Evolutionary conservation across 2,113 vertebrate species (phyloP).

Genomic region (Benitochromis conjunctus): DNA sequence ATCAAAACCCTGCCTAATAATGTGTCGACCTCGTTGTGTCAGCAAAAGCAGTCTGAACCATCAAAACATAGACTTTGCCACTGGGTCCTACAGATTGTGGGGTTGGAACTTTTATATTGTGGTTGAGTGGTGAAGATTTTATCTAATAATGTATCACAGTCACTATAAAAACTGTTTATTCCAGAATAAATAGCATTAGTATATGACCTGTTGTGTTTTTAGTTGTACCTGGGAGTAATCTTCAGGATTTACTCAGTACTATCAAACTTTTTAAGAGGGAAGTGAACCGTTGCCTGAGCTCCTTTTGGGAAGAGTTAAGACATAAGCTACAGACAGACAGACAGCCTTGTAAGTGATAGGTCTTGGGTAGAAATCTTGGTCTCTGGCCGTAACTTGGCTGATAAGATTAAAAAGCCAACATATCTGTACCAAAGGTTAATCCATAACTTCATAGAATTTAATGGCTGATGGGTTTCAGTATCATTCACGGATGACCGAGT

Average conservation of each 20-base stretch:
- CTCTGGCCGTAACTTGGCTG: not conserved
- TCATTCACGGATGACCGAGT: not conserved
- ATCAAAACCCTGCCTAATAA: not conserved
- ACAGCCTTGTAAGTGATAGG: not conserved
- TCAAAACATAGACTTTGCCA: not conserved
- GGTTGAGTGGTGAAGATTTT: not conserved
- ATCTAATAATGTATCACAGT: not conserved
- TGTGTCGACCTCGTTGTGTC: not conserved
- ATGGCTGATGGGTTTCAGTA: not conserved
- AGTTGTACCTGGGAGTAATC: not conserved
- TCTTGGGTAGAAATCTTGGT: not conserved
- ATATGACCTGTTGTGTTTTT: not conserved
- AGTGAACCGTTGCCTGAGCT: not conserved
- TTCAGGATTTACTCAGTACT: not conserved
- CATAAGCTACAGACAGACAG: not conserved
- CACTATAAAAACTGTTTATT: not conserved
- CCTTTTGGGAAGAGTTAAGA: not conserved
- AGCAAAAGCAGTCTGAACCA: not conserved
- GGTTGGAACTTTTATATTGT: not conserved
- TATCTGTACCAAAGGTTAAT: slow-evolving; percentile 37
- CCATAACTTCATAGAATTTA: not conserved
- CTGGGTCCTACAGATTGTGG: not conserved
- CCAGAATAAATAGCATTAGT: not conserved
- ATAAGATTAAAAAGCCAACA: slow-evolving; percentile 21
- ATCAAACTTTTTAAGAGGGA: not conserved